Evolutionary conservation across 2,113 vertebrate species (phyloP).

Genomic region (Ciconia maguari): DNA sequence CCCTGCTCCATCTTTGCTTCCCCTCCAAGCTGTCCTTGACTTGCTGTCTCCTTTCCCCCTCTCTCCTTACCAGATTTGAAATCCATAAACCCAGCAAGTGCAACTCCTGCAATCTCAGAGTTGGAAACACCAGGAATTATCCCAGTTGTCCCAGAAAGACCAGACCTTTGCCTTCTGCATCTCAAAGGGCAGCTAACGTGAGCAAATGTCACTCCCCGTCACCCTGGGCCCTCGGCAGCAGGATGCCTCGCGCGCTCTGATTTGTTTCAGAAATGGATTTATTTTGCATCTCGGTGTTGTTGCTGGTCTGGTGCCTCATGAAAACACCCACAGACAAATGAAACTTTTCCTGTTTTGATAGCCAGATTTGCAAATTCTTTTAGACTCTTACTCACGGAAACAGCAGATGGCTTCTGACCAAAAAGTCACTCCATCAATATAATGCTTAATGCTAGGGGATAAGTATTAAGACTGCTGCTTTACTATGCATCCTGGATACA

Average conservation of each 20-base stretch:
- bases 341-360: neutral
- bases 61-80: neutral
- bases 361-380: constrained; percentile 36
- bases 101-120: neutral
- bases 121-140: neutral
- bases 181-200: neutral
- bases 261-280: neutral
- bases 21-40: neutral
- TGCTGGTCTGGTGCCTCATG: neutral
- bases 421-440: constrained; percentile 46
- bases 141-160: neutral
- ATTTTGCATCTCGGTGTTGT: neutral
- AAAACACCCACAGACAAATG: neutral
- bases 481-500: constrained; percentile 14
- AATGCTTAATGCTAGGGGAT: constrained; percentile 35
- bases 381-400: neutral
- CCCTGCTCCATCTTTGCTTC: neutral
- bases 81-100: neutral
- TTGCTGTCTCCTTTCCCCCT: neutral
- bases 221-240: neutral
- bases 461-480: constrained; percentile 13
- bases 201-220: neutral
- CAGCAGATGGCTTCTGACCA: constrained; percentile 57
- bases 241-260: neutral
- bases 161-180: neutral